These are phyloP conservation scores for Sarcophaga variegata DNA, from an alignment of 2,888 invertebrate species.

Conservation along the genomic window DNA sequence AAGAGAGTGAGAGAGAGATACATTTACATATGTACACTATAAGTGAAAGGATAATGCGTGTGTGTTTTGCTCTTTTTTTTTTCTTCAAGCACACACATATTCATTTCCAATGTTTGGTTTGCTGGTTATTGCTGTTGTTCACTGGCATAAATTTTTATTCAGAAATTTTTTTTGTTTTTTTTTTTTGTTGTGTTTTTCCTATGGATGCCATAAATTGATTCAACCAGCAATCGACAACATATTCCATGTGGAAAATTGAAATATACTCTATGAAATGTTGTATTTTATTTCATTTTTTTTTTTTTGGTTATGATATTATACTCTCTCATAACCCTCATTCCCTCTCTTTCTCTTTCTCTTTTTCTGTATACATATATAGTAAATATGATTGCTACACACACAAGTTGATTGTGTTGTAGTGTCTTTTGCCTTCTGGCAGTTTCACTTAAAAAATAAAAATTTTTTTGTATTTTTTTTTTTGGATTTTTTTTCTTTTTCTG, in stretches of 20 bases:
- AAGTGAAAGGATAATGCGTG: no score
- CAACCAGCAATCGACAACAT: constrained; percentile 73
- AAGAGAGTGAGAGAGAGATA: no score
- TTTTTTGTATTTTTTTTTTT: no score
- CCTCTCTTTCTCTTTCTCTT: not conserved
- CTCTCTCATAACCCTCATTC: not conserved
- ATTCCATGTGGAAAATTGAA: constrained; percentile 78
- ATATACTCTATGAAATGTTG: constrained; percentile 59
- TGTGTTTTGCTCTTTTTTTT: no score
- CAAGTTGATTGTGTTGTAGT: not conserved
- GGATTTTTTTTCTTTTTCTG: no score
- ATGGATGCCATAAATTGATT: constrained; percentile 78
- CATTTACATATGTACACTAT: no score
- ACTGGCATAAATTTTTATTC: constrained; percentile 16
- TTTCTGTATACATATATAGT: not conserved
- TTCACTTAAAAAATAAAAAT: not conserved
- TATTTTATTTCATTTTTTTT: constrained; percentile 51
- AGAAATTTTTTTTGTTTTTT: constrained; percentile 58
- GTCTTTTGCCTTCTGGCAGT: constrained; percentile 10
- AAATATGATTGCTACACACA: not conserved
- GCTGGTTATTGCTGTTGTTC: constrained; percentile 24
- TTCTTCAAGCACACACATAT: no score
- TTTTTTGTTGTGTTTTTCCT: constrained; percentile 33
- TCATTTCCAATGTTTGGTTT: not conserved
- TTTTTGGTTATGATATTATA: constrained; percentile 50